Percentiles rank a stretch among this genome's conserved stretches.
Conservation (phyloP, 1,140 invertebrate species). For the Metopolophium dirhodum region DNA sequence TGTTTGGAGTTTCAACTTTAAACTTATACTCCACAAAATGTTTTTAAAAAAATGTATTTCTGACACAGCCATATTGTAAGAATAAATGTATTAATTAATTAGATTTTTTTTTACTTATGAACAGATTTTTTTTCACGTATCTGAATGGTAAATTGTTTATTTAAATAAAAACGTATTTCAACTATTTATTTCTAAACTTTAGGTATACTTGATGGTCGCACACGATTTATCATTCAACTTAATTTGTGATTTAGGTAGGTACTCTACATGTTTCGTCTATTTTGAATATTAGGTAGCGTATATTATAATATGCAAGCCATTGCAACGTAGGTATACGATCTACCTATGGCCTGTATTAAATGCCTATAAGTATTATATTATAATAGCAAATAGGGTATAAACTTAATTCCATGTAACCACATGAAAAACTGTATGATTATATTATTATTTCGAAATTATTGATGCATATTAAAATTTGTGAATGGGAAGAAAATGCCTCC, state of each 20-base stretch:
- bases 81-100: no score
- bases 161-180: not conserved
- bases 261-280: not conserved
- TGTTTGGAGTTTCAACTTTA: not conserved
- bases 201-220: not conserved
- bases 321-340: not conserved
- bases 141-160: not conserved
- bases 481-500: not conserved
- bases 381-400: not conserved
- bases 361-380: not conserved
- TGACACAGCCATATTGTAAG: not conserved
- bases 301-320: not conserved
- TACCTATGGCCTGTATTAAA: not conserved
- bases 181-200: not conserved
- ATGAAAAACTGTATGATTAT: not conserved
- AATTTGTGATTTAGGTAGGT: not conserved
- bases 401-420: not conserved
- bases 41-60: not conserved
- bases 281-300: not conserved
- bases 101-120: not conserved
- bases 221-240: not conserved
- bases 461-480: not conserved
- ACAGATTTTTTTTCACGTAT: not conserved
- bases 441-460: not conserved
- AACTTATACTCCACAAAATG: not conserved